Evolutionary conservation across 2,113 vertebrate genomes (phyloP).

Genomic region (Hemicordylus capensis): DNA sequence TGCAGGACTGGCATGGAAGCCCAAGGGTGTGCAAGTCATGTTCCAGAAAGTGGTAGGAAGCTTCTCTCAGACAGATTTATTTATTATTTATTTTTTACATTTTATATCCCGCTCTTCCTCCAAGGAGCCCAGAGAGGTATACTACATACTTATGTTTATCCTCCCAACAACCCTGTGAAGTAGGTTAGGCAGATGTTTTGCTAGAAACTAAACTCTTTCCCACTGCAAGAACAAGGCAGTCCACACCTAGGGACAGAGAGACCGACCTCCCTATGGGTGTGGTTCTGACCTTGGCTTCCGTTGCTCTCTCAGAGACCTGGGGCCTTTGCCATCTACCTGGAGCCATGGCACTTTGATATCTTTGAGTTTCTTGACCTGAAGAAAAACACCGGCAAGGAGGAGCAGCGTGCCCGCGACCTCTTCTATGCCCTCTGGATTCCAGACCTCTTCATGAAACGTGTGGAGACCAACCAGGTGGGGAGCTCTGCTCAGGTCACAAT

Average conservation of each 20-base stretch:
- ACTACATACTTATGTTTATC: too few species aligned
- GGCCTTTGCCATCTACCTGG: slow-evolving; percentile 96
- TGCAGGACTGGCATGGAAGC: not conserved
- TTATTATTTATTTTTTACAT: too few species aligned
- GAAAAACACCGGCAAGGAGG: slow-evolving; percentile 98
- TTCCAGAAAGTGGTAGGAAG: not conserved
- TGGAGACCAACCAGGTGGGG: slow-evolving; percentile 91
- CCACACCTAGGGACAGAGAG: not conserved
- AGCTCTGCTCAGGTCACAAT: not conserved
- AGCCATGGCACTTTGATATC: slow-evolving; percentile 94
- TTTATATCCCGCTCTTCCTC: too few species aligned
- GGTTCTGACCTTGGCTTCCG: slow-evolving; percentile 13
- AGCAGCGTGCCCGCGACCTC: slow-evolving; percentile 94
- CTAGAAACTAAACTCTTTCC: not conserved
- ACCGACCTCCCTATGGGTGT: fast-evolving
- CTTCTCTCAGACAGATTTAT: fast-evolving
- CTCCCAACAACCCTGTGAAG: too few species aligned
- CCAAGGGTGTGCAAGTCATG: fast-evolving
- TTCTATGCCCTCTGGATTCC: slow-evolving; percentile 98
- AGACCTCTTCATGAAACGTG: slow-evolving; percentile 97
- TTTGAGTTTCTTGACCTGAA: slow-evolving; percentile 97
- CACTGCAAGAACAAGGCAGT: not conserved
- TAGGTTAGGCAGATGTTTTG: too few species aligned
- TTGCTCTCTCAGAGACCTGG: slow-evolving; percentile 86
- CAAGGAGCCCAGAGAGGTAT: too few species aligned